Conservation (phyloP, 2,113 vertebrate genomes). For the Phylloscopus trochiloides region DNA sequence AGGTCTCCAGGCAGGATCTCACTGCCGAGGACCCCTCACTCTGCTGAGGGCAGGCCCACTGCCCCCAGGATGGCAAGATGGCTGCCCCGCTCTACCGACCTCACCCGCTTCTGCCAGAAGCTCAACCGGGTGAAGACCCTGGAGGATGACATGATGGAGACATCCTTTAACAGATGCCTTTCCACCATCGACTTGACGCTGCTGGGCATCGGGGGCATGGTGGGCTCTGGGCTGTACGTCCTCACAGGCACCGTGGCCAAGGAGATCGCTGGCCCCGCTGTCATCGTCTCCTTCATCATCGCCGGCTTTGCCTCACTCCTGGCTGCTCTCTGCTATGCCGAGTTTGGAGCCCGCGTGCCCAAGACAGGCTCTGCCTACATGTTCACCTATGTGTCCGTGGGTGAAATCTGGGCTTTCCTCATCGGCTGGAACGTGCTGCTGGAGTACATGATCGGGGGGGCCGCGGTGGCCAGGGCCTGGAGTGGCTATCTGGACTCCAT, state of each 20-base stretch:
- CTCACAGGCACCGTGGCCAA: conserved; percentile 93
- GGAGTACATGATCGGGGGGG: conserved; percentile 93
- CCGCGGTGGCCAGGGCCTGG: conserved; percentile 92
- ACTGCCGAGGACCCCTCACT: fast-evolving
- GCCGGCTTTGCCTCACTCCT: conserved; percentile 89
- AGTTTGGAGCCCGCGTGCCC: conserved; percentile 92
- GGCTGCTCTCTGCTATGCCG: conserved; percentile 93
- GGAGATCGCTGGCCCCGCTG: conserved; percentile 85
- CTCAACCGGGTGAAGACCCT: conserved; percentile 90
- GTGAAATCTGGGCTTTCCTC: conserved; percentile 96
- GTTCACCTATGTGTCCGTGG: conserved; percentile 94
- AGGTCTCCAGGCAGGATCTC: not conserved
- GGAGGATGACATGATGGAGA: conserved; percentile 90
- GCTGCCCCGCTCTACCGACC: conserved; percentile 72
- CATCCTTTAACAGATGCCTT: conserved; percentile 87
- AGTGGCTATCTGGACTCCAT: conserved; percentile 94
- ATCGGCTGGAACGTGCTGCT: conserved; percentile 96
- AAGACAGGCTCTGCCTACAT: conserved; percentile 95
- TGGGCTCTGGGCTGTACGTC: conserved; percentile 92
- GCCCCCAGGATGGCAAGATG: conserved; percentile 77
- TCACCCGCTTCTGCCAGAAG: conserved; percentile 85
- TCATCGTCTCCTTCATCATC: conserved; percentile 86
- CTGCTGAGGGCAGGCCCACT: fast-evolving
- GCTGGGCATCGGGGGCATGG: conserved; percentile 91
- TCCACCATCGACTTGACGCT: conserved; percentile 89